Evolutionary conservation across 2,888 invertebrate species (phyloP), one percentile per base, ranked within the genome.

Genomic region (Uropetala carovei): DNA sequence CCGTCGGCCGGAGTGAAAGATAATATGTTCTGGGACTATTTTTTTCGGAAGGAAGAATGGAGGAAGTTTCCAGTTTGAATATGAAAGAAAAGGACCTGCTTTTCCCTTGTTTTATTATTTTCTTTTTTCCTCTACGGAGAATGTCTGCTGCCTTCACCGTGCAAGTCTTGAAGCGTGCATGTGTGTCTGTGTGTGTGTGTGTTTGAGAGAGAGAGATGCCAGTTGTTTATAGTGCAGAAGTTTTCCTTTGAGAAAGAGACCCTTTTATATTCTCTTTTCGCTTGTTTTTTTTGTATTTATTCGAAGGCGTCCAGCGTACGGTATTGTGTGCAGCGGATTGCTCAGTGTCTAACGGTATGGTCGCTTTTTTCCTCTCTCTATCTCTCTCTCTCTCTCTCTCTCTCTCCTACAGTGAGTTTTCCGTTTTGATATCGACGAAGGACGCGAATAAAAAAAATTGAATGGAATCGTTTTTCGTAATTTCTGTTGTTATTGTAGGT

Each of bases 321-420:
- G 89, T 58, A 89, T 89, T 89, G 89, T 86, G 89, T 64, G 64
- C 89, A 43, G 89, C 64, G 64, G 68, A 64, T 89, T 64, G 89
- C 89, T 89, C 43, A 16, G 64, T 60, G 89, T 75, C 75, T 75
- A 75, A 75, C 75, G 75, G 75, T 75, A 75, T 43, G 43, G 27
- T 22, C n/a, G 43, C 43, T 43, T 22, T 5, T 27, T 75, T 22
- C 7, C 14, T 64, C 64, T 14, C 75, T n/a, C n/a, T n/a, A 27
- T 5, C 75, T 22, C 18, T 0, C 64, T 64, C 64, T 9, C 60
- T 60, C 9, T 60, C 64, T 14, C 22, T 68, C 68, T 68, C 68
- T n/a, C 68, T 22, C 22, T 18, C 75, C 75, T 75, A 22, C 22
- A 75, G 75, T 75, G 75, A 75, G 75, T 75, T 75, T 75, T 75